A percentile compares a stretch with the other conserved stretches of the same genome.
Conservation (phyloP, 2,797 vertebrate species). For the Taenioides sp. region DNA sequence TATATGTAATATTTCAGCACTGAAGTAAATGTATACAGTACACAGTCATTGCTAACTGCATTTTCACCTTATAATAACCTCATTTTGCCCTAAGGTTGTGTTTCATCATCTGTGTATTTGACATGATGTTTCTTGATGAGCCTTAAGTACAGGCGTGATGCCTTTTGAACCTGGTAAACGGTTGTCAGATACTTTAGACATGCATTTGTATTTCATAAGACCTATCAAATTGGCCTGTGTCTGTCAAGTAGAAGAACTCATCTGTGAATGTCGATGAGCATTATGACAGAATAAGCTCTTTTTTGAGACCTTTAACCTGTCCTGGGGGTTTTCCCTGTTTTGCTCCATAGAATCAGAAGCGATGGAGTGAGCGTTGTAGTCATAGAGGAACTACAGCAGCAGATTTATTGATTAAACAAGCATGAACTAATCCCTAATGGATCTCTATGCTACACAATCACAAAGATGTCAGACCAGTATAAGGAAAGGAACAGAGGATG, state of each 20-base stretch:
- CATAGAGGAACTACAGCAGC: conserved; percentile 55
- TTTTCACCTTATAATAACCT: conserved; percentile 26
- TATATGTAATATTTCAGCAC: neutral
- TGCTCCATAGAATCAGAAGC: conserved; percentile 44
- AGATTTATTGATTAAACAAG: conserved; percentile 69
- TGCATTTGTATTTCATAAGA: conserved; percentile 29
- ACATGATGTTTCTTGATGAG: conserved; percentile 36
- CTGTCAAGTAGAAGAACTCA: conserved; percentile 45
- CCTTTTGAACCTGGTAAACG: conserved; percentile 49
- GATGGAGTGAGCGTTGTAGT: conserved; percentile 62
- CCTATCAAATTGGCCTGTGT: conserved; percentile 31
- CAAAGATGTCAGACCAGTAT: conserved; percentile 49
- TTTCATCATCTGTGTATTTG: conserved; percentile 39
- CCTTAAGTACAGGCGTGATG: conserved; percentile 30
- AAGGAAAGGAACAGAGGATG: conserved; percentile 34
- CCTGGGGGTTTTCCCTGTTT: conserved; percentile 59
- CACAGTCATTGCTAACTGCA: conserved; percentile 7
- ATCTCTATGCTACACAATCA: conserved; percentile 51
- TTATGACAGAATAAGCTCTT: conserved; percentile 61
- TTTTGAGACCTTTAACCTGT: conserved; percentile 63
- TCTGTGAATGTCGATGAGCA: conserved; percentile 39
- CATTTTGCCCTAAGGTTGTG: conserved; percentile 15
- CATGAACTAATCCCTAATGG: conserved; percentile 64
- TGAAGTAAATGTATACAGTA: neutral
- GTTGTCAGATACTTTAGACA: conserved; percentile 14